Percentiles rank a stretch among this genome's conserved stretches.
Conservation (phyloP, 2,888 invertebrate species). For the Isotomurus palustris region DNA sequence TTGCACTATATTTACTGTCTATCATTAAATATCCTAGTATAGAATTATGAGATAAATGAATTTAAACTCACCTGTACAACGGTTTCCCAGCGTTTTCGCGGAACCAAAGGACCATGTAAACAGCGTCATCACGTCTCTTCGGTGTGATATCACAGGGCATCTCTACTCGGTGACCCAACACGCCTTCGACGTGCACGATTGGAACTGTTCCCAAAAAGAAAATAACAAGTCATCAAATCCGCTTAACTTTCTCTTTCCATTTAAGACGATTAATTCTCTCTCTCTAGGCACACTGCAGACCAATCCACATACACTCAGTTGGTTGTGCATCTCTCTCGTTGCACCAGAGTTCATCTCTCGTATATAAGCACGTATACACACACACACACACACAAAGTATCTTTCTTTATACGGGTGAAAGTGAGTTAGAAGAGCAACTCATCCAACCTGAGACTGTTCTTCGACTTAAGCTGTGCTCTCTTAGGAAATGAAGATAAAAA, state of each 20-base stretch:
- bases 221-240: conserved; percentile 22
- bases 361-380: not conserved
- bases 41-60: too few species aligned
- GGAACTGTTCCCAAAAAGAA: conserved; percentile 61
- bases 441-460: not conserved
- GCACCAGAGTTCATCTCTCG: not conserved
- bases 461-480: not conserved
- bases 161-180: conserved; percentile 72
- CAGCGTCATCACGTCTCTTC: conserved; percentile 69
- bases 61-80: conserved; percentile 68
- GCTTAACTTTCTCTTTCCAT: conserved; percentile 17
- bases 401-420: not conserved
- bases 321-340: not conserved
- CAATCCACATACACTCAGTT: conserved; percentile 10
- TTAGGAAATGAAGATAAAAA: not conserved
- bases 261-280: conserved; percentile 27
- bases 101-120: conserved; percentile 82
- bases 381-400: not conserved
- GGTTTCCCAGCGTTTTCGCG: conserved; percentile 78
- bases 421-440: too few species aligned
- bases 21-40: too few species aligned
- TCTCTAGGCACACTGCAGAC: too few species aligned
- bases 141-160: conserved; percentile 83
- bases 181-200: conserved; percentile 73
- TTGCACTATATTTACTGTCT: too few species aligned